Evolutionary conservation across 2,797 vertebrate species (phyloP).

Genomic region (Allochrocebus solatus): DNA sequence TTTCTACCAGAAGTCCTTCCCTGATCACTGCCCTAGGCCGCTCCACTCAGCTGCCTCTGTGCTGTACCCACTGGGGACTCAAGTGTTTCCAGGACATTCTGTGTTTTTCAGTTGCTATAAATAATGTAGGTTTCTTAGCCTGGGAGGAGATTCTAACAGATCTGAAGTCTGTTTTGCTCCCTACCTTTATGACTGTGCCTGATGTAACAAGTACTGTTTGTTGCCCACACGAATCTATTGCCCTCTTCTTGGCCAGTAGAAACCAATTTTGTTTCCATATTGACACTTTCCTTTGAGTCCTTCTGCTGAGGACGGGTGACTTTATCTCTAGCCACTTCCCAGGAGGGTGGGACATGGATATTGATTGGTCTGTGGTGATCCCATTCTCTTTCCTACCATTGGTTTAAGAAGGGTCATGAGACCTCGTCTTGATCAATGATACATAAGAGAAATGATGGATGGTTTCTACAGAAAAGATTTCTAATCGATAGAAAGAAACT

Average conservation of each 20-base stretch:
- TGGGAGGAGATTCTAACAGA: not conserved
- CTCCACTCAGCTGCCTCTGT: not conserved
- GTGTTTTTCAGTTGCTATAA: not conserved
- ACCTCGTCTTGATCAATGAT: not conserved
- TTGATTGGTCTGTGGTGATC: not conserved
- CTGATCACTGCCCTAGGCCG: accelerated
- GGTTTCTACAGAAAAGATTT: not conserved
- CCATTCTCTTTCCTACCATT: not conserved
- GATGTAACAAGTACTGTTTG: not conserved
- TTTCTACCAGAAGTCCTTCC: not conserved
- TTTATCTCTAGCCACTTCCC: not conserved
- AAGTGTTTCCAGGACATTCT: not conserved
- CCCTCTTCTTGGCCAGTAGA: not conserved
- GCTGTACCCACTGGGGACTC: not conserved
- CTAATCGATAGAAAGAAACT: not conserved
- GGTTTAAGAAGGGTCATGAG: not conserved
- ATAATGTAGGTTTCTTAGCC: not conserved
- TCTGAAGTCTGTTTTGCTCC: not conserved
- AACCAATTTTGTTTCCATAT: not conserved
- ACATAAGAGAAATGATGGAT: not conserved
- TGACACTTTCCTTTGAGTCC: not conserved
- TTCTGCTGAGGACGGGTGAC: not conserved
- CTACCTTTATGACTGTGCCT: not conserved
- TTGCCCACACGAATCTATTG: not conserved
- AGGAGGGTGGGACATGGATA: not conserved